Conservation (phyloP, 2,113 vertebrate species). For the Seriola aureovittata region DNA sequence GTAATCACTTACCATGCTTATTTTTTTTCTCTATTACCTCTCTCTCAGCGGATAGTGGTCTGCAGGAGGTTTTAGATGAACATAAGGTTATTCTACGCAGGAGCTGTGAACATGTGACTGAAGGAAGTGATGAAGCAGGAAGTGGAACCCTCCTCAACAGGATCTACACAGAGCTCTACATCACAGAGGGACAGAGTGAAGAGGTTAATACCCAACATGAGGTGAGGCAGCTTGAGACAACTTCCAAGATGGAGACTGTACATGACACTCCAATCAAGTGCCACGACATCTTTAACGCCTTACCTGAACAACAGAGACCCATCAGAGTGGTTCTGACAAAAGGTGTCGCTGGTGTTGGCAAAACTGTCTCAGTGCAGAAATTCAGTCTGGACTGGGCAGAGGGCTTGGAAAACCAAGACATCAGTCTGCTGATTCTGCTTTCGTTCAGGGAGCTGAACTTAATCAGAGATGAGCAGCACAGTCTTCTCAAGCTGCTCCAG, state of each 20-base stretch:
- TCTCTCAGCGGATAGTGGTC: not conserved
- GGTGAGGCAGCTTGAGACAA: not conserved
- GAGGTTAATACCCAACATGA: not conserved
- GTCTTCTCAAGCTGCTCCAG: not conserved
- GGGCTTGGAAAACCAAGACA: not conserved
- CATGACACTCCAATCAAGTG: not conserved
- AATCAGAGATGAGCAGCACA: not conserved
- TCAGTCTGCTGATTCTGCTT: not conserved
- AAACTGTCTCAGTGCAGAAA: not conserved
- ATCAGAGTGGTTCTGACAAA: not conserved
- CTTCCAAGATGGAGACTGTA: not conserved
- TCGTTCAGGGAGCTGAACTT: not conserved
- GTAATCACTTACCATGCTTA: too few species aligned
- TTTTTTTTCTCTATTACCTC: too few species aligned
- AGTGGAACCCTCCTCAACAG: not conserved
- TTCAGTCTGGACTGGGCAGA: not conserved
- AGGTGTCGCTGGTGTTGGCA: not conserved
- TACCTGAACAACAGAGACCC: not conserved
- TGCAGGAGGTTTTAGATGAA: not conserved
- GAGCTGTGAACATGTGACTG: not conserved
- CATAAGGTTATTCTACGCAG: not conserved
- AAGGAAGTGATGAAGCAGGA: not conserved
- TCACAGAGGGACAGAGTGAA: conserved; percentile 1
- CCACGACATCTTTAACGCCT: not conserved
- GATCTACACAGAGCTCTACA: not conserved